Percentiles rank a stretch among this genome's conserved stretches.
These are phyloP conservation scores for Alcis repandata DNA, from an alignment of 2,888 invertebrate species.

Conservation along the genomic window DNA sequence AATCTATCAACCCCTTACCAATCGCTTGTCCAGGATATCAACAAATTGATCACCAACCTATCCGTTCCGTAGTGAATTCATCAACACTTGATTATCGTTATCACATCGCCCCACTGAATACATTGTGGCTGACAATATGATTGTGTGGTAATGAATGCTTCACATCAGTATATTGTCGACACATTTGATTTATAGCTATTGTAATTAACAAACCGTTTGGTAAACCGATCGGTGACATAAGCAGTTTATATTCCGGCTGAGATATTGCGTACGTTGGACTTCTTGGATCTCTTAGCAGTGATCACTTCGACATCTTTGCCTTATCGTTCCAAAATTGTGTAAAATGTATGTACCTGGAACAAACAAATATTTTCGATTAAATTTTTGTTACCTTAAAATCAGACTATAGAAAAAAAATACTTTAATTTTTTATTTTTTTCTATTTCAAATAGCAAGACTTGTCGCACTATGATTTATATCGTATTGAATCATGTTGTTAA, in stretches of 20 bases:
- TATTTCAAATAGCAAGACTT: too few relatives aligned
- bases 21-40: neutral
- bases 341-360: neutral
- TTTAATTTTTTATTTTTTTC: too few relatives aligned
- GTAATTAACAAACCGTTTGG: slow-evolving; percentile 38
- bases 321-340: neutral
- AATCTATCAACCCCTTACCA: neutral
- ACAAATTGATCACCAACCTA: slow-evolving; percentile 6
- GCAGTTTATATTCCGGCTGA: neutral
- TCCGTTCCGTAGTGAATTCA: slow-evolving; percentile 23
- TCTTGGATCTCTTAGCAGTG: neutral
- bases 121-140: slow-evolving; percentile 36
- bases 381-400: neutral
- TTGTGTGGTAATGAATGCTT: slow-evolving; percentile 34
- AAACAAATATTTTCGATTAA: slow-evolving; percentile 1
- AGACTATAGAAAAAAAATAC: too few relatives aligned
- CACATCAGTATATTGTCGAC: slow-evolving; percentile 29
- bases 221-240: slow-evolving; percentile 11
- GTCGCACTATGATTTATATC: too few relatives aligned
- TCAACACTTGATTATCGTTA: slow-evolving; percentile 36
- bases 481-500: too few relatives aligned
- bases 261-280: neutral
- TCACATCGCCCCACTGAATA: slow-evolving; percentile 37
- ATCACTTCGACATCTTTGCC: neutral
- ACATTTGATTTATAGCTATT: slow-evolving; percentile 36